Percentiles rank a stretch among this genome's conserved stretches.
These are phyloP conservation scores for Muscidifurax raptorellus DNA, from an alignment of 1,140 invertebrate species.

Conservation along the genomic window DNA sequence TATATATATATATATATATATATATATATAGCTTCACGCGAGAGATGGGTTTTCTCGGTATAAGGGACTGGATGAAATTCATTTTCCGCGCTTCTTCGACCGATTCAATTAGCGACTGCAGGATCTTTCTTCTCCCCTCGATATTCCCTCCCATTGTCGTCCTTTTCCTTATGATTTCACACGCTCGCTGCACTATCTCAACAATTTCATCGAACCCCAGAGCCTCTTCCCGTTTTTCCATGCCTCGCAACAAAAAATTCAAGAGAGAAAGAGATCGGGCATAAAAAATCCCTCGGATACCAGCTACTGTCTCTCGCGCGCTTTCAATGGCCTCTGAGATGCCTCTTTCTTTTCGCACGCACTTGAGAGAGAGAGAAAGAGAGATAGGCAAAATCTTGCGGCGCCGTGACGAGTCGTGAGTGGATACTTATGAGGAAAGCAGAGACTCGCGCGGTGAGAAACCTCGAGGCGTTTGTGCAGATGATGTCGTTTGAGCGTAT, in stretches of 20 bases:
- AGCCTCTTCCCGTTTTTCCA: too few relatives aligned
- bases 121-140: neutral
- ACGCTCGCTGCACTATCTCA: neutral
- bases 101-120: neutral
- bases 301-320: conserved; percentile 12
- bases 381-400: conserved; percentile 21
- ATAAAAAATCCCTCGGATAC: neutral
- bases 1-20: too few relatives aligned
- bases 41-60: neutral
- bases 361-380: conserved; percentile 17
- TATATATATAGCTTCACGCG: too few relatives aligned
- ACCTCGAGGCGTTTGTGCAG: neutral
- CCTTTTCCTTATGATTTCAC: conserved; percentile 7
- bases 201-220: neutral
- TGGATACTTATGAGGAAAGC: conserved; percentile 7
- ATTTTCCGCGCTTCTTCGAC: neutral
- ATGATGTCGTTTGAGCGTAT: neutral
- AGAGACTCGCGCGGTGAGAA: neutral
- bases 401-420: neutral
- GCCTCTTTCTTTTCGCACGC: conserved; percentile 22
- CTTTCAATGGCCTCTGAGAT: neutral
- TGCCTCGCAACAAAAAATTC: too few relatives aligned
- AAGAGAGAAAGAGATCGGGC: neutral
- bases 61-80: neutral
- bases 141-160: neutral